A percentile compares a stretch with the other conserved stretches of the same genome.
Conservation (phyloP, 2,888 invertebrate species). For the Xanthia togata region DNA sequence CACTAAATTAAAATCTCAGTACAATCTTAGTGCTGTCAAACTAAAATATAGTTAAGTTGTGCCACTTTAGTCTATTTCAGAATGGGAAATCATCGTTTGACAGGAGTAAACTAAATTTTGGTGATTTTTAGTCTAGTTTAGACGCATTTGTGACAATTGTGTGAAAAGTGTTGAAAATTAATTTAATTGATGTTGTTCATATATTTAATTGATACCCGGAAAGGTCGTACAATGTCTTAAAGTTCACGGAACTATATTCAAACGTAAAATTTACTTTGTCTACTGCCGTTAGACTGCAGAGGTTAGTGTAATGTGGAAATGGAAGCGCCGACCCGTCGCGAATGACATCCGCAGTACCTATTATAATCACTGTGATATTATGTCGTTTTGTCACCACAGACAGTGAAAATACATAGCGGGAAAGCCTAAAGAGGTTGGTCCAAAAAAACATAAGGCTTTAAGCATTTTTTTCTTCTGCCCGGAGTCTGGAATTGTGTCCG, state of each 20-base stretch:
- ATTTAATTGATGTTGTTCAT: too few species aligned
- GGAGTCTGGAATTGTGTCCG: too few species aligned
- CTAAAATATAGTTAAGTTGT: too few species aligned
- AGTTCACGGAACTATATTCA: not conserved
- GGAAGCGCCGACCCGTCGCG: constrained; percentile 3
- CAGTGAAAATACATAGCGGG: not conserved
- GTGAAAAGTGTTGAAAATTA: too few species aligned
- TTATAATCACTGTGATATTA: constrained; percentile 18
- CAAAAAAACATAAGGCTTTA: not conserved
- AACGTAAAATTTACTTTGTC: not conserved
- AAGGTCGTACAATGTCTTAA: not conserved
- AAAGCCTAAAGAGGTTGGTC: not conserved
- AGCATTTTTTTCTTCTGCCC: not conserved
- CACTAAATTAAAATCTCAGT: too few species aligned
- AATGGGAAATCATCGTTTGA: too few species aligned
- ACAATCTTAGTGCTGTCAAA: too few species aligned
- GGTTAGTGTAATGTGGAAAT: constrained; percentile 8
- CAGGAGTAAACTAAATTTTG: too few species aligned
- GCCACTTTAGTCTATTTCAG: too few species aligned
- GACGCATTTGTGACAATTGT: too few species aligned
- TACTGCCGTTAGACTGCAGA: constrained; percentile 7
- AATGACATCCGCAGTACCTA: constrained; percentile 15
- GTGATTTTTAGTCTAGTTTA: too few species aligned
- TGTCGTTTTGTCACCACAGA: not conserved
- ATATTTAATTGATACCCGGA: not conserved